These are phyloP conservation scores for Dryococelus australis DNA, from an alignment of 2,888 invertebrate species.

Conservation along the genomic window DNA sequence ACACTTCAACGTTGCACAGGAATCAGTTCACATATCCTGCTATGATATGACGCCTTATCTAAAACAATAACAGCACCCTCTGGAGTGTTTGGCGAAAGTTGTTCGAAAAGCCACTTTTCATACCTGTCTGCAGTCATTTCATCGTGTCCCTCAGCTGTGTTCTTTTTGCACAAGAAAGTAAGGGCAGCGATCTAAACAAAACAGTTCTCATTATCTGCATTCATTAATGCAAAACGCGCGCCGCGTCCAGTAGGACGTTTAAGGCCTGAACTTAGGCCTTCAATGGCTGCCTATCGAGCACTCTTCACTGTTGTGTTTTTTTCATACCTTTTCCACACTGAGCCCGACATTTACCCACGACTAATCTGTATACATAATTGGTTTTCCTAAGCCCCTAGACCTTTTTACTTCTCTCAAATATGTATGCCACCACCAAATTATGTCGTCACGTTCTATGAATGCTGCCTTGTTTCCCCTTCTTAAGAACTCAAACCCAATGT, in stretches of 20 bases:
- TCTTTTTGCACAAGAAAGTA: neutral
- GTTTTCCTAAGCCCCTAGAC: neutral
- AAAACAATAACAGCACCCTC: neutral
- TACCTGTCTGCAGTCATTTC: neutral
- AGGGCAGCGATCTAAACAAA: neutral
- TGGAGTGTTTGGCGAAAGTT: neutral
- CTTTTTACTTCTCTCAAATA: neutral
- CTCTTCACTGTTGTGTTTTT: constrained; percentile 1
- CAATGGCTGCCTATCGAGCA: neutral
- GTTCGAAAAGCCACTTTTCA: neutral
- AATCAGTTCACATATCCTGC: neutral
- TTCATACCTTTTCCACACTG: neutral
- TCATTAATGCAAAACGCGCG: neutral
- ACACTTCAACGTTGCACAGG: neutral
- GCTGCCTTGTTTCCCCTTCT: neutral
- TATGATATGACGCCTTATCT: neutral
- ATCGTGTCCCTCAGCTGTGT: neutral
- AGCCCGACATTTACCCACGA: neutral
- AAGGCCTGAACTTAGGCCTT: neutral
- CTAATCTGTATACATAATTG: neutral
- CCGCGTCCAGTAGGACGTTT: neutral
- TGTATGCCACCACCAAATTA: neutral
- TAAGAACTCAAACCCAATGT: neutral
- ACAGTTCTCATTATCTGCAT: neutral
- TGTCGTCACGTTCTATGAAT: neutral